Conservation (phyloP, 2,797 vertebrate genomes). For the Nannoperca obscura region DNA sequence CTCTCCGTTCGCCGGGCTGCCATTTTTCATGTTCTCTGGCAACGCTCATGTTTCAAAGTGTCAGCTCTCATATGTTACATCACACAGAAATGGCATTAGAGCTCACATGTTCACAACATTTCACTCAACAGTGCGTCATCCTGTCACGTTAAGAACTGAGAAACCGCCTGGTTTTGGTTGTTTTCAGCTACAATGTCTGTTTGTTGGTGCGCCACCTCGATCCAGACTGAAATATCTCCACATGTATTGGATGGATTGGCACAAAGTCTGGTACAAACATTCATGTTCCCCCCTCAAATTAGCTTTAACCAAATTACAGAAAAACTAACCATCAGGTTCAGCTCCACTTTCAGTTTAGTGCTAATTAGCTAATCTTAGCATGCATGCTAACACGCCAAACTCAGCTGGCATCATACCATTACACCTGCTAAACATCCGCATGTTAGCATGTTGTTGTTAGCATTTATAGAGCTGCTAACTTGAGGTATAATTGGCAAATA, state of each 20-base stretch:
- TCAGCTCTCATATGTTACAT: neutral
- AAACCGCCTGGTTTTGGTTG: neutral
- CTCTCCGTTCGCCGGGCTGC: neutral
- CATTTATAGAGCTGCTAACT: no score
- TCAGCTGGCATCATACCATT: no score
- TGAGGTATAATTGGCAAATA: no score
- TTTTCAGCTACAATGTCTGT: neutral
- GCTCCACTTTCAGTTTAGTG: no score
- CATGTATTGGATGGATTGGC: neutral
- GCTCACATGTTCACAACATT: neutral
- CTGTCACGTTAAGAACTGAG: neutral
- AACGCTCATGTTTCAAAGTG: constrained; percentile 24
- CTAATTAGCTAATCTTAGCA: no score
- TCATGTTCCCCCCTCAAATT: neutral
- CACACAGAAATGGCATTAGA: neutral
- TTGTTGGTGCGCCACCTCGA: no score
- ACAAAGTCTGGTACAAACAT: neutral
- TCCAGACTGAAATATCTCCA: neutral
- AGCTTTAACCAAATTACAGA: no score
- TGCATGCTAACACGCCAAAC: no score
- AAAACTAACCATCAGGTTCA: no score
- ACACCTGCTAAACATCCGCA: no score
- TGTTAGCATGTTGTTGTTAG: no score
- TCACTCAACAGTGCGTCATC: neutral
- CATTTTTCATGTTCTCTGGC: constrained; percentile 17